A percentile compares a stretch with the other conserved stretches of the same genome.
Evolutionary conservation across 2,113 vertebrate genomes (phyloP).

Genomic region (Hydrolagus affinis): DNA sequence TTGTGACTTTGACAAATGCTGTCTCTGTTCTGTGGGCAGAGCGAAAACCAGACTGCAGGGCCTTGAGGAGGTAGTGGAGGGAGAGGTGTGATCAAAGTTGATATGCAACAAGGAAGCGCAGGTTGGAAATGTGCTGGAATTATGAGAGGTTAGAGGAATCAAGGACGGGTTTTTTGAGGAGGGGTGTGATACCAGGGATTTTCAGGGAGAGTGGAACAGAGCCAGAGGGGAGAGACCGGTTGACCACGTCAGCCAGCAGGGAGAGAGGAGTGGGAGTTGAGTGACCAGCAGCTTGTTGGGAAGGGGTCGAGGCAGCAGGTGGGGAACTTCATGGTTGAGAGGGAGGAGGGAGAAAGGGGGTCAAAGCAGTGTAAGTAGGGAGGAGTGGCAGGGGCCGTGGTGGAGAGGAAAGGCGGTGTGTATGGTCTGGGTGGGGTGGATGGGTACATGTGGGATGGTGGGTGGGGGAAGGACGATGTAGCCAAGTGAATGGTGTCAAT

Average conservation of each 20-base stretch:
- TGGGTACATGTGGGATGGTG: not conserved
- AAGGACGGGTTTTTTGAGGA: too few species aligned
- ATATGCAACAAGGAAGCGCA: too few species aligned
- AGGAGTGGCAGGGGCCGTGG: not conserved
- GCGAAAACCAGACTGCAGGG: too few species aligned
- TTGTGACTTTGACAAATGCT: too few species aligned
- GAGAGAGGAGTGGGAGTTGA: not conserved
- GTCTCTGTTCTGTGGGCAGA: too few species aligned
- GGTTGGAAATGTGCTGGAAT: too few species aligned
- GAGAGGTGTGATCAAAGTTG: not conserved
- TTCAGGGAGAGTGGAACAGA: too few species aligned
- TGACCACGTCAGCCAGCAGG: too few species aligned
- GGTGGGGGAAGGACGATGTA: not conserved
- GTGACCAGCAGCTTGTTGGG: not conserved
- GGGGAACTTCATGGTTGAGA: not conserved
- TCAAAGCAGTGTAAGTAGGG: not conserved
- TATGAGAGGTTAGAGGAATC: too few species aligned
- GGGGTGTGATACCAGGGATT: too few species aligned
- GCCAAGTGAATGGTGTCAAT: not conserved
- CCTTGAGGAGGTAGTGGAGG: not conserved
- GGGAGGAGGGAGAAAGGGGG: not conserved
- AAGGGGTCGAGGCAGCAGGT: slow-evolving; percentile 42
- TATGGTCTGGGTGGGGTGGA: not conserved
- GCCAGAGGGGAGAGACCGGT: too few species aligned
- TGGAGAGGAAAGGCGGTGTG: not conserved